A percentile compares a stretch with the other conserved stretches of the same genome.
phyloP scores from a whole-genome alignment of 2,888 invertebrate species.

The Pollenia griseotomentosa region DNA sequence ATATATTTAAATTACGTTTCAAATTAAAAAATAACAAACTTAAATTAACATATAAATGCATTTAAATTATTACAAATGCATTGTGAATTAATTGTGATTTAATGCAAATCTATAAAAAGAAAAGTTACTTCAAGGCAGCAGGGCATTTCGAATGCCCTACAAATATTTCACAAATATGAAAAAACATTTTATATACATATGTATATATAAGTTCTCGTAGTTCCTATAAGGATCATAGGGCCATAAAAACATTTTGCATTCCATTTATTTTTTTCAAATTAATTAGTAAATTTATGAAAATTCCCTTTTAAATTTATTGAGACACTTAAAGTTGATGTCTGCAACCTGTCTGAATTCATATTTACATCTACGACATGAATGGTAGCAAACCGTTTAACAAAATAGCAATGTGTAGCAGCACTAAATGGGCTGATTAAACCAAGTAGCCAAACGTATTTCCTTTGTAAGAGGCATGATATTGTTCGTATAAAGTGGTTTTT shows the following conservation, averaged over 20 bases:
- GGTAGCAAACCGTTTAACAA: conserved; percentile 6
- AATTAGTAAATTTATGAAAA: too few species aligned
- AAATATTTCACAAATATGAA: not conserved
- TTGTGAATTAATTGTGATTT: conserved; percentile 53
- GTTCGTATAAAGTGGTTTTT: conserved; percentile 26
- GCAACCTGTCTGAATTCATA: too few species aligned
- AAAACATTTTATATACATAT: too few species aligned
- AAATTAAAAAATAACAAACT: conserved; percentile 22
- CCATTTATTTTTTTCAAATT: too few species aligned
- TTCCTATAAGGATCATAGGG: too few species aligned
- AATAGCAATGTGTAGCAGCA: not conserved
- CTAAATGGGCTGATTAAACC: not conserved
- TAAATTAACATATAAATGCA: conserved; percentile 56
- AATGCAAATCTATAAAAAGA: conserved; percentile 31
- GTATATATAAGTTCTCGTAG: too few species aligned
- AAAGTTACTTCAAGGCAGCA: not conserved
- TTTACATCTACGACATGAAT: not conserved
- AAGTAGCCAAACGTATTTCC: conserved; percentile 39
- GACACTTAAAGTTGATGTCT: too few species aligned
- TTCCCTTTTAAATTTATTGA: too few species aligned
- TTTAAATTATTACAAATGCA: conserved; percentile 55
- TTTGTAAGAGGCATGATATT: not conserved
- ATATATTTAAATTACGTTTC: conserved; percentile 33
- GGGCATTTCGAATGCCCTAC: not conserved
- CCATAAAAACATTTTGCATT: too few species aligned